Evolutionary conservation across 2,888 invertebrate genomes (phyloP).

Genomic region (Coenonympha arcania): DNA sequence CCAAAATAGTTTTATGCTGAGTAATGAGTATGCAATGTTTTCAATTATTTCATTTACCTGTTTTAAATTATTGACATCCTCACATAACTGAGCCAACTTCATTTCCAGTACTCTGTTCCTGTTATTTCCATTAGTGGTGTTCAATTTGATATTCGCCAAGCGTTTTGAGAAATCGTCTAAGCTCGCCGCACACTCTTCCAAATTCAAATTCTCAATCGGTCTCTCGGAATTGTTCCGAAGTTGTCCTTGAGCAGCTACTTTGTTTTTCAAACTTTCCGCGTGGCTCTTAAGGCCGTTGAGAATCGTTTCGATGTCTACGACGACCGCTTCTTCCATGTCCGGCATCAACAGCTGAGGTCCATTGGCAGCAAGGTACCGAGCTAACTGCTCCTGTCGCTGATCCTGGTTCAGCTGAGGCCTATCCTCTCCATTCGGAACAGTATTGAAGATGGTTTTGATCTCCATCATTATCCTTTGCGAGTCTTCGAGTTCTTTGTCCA

Average conservation of each 20-base stretch:
- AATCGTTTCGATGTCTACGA: constrained; percentile 48
- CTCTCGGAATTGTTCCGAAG: constrained; percentile 22
- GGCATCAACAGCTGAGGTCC: constrained; percentile 50
- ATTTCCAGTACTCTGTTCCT: constrained; percentile 48
- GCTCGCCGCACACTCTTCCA: constrained; percentile 49
- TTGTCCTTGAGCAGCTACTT: constrained; percentile 26
- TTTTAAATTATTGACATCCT: constrained; percentile 56
- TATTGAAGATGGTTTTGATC: constrained; percentile 49
- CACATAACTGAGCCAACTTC: constrained; percentile 34
- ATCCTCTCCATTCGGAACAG: constrained; percentile 32
- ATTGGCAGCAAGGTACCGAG: constrained; percentile 45
- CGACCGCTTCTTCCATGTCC: constrained; percentile 46
- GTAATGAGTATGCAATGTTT: no score
- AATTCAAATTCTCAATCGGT: constrained; percentile 40
- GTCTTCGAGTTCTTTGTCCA: constrained; percentile 53
- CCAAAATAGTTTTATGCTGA: no score
- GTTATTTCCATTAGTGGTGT: constrained; percentile 34
- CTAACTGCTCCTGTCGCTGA: constrained; percentile 43
- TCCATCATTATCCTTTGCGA: constrained; percentile 55
- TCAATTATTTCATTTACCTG: no score
- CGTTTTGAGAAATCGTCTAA: constrained; percentile 56
- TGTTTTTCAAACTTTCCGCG: constrained; percentile 52
- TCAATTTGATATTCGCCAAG: constrained; percentile 47
- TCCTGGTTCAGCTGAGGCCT: constrained; percentile 29
- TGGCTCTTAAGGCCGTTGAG: constrained; percentile 51